phyloP scores from a whole-genome alignment of 2,888 invertebrate species.

The Hedya salicella region DNA sequence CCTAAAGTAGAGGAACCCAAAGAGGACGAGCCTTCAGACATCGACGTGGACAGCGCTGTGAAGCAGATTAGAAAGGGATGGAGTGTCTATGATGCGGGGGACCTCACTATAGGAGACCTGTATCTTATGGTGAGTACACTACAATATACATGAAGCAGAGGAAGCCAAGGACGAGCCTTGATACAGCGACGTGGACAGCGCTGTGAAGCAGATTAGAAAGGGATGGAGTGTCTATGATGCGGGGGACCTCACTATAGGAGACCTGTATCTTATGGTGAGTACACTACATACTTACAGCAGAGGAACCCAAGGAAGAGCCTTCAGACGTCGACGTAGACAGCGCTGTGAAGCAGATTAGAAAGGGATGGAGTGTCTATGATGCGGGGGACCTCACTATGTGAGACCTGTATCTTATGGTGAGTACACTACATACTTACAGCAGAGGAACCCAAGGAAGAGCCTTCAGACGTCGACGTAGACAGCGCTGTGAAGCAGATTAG shows the following conservation, averaged over 20 bases:
- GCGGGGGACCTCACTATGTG: conserved; percentile 93
- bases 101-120: conserved; percentile 94
- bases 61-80: conserved; percentile 88
- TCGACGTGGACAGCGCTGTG: conserved; percentile 70
- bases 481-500: conserved; percentile 75
- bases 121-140: conserved; percentile 93
- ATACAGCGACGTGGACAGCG: conserved; percentile 70
- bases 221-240: conserved; percentile 93
- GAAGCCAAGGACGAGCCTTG: too few species aligned
- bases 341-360: conserved; percentile 76
- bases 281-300: background rate
- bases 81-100: conserved; percentile 90
- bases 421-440: conserved; percentile 41
- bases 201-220: conserved; percentile 76
- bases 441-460: conserved; percentile 47
- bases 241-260: conserved; percentile 93
- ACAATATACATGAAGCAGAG: too few species aligned
- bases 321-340: conserved; percentile 68
- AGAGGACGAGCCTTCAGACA: conserved; percentile 50
- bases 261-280: conserved; percentile 93
- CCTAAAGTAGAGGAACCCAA: conserved; percentile 48
- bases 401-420: conserved; percentile 94
- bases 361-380: conserved; percentile 92
- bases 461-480: conserved; percentile 66
- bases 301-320: conserved; percentile 29